Evolutionary conservation across 2,113 vertebrate species (phyloP).

Genomic region (Oncorhynchus keta): DNA sequence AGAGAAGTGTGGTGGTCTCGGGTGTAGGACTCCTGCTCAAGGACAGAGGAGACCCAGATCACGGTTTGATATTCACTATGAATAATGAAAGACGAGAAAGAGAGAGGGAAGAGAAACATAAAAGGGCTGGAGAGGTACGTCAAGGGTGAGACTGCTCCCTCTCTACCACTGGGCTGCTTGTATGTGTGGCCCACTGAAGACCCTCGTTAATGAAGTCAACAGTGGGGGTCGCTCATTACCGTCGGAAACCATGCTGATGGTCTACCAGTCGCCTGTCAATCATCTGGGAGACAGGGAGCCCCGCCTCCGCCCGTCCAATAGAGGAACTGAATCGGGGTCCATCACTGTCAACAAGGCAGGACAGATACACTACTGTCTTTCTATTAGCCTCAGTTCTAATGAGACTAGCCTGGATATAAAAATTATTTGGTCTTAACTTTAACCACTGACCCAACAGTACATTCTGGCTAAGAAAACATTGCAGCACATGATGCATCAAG

Average conservation of each 20-base stretch:
- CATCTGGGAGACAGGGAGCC: background rate
- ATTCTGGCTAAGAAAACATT: too few species aligned
- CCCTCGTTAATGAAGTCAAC: background rate
- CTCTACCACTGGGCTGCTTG: constrained; percentile 18
- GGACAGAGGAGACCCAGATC: constrained; percentile 56
- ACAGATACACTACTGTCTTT: too few species aligned
- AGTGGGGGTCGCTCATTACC: constrained; percentile 3
- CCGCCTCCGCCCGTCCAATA: background rate
- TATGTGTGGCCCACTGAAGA: background rate
- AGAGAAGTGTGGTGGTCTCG: constrained; percentile 45
- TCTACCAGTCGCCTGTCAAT: background rate
- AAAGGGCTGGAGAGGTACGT: constrained; percentile 40
- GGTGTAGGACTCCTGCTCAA: constrained; percentile 43
- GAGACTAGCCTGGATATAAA: too few species aligned
- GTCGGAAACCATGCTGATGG: background rate
- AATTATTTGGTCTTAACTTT: too few species aligned
- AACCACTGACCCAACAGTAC: too few species aligned
- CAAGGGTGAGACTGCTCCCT: background rate
- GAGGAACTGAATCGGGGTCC: background rate
- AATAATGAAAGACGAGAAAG: constrained; percentile 42
- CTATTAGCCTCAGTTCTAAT: too few species aligned
- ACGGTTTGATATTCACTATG: constrained; percentile 61
- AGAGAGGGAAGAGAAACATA: constrained; percentile 42
- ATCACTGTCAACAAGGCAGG: background rate
- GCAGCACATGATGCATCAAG: too few species aligned